A percentile compares a stretch with the other conserved stretches of the same genome.
Evolutionary conservation across 2,797 vertebrate genomes (phyloP).

Genomic region (Micrastur ruficollis): DNA sequence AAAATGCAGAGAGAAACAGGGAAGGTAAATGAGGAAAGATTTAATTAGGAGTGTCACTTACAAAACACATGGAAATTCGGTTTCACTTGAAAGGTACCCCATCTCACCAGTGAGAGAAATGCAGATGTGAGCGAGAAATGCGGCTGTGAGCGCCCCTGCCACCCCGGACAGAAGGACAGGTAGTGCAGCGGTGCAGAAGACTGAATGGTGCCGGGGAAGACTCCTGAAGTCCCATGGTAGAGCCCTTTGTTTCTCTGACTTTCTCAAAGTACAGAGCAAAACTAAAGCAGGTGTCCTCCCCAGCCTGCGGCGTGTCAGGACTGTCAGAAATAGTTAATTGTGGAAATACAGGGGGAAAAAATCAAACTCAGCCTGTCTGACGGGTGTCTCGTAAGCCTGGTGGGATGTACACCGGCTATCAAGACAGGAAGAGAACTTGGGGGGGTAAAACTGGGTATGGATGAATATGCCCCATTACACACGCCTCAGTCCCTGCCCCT

Average conservation of each 20-base stretch:
- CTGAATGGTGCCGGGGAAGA: background rate
- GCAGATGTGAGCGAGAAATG: background rate
- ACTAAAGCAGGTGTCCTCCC: background rate
- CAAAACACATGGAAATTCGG: background rate
- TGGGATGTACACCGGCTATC: background rate
- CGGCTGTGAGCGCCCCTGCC: background rate
- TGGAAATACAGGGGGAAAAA: rapidly evolving
- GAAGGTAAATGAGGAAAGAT: background rate
- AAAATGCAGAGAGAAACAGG: background rate
- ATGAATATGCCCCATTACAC: background rate
- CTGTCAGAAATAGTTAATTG: background rate
- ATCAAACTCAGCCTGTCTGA: background rate
- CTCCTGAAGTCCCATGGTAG: background rate
- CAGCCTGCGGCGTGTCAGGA: background rate
- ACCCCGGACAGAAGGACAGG: background rate
- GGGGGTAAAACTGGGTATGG: background rate
- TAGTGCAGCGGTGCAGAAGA: background rate
- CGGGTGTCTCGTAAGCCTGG: background rate
- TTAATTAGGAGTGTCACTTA: background rate
- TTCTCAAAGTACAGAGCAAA: background rate
- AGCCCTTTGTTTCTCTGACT: background rate
- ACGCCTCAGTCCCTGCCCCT: background rate
- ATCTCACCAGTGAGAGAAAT: background rate
- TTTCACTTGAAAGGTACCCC: background rate
- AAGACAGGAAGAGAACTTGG: background rate